Evolutionary conservation across 2,797 vertebrate genomes (phyloP).

Genomic region (Phaenicophaeus curvirostris): DNA sequence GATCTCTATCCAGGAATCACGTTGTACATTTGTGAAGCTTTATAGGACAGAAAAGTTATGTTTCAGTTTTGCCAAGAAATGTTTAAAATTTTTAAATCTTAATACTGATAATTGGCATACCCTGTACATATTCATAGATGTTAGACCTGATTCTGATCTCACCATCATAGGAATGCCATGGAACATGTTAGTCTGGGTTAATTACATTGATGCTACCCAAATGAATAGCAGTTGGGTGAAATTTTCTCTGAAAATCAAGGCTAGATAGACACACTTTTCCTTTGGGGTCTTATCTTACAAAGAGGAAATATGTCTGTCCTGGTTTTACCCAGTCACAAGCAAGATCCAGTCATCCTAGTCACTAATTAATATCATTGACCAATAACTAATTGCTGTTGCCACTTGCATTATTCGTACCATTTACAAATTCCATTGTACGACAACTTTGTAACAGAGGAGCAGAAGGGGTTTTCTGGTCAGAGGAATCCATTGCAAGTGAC

Average conservation of each 20-base stretch:
- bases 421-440: background rate
- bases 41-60: background rate
- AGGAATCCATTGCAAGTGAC: background rate
- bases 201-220: background rate
- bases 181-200: background rate
- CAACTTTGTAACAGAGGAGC: background rate
- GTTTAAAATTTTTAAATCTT: background rate
- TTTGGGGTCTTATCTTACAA: background rate
- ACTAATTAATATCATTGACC: background rate
- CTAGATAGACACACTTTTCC: background rate
- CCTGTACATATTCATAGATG: background rate
- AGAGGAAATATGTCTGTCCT: background rate
- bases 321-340: background rate
- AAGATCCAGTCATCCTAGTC: background rate
- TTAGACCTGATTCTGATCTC: background rate
- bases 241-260: background rate
- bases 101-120: background rate
- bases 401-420: background rate
- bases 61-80: background rate
- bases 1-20: slow-evolving; percentile 15
- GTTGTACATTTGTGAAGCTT: background rate
- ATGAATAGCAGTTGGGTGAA: background rate
- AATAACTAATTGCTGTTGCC: background rate
- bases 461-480: background rate
- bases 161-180: background rate